These are phyloP conservation scores for Malurus cyaneus DNA, from an alignment of 2,113 vertebrate species.

Conservation along the genomic window DNA sequence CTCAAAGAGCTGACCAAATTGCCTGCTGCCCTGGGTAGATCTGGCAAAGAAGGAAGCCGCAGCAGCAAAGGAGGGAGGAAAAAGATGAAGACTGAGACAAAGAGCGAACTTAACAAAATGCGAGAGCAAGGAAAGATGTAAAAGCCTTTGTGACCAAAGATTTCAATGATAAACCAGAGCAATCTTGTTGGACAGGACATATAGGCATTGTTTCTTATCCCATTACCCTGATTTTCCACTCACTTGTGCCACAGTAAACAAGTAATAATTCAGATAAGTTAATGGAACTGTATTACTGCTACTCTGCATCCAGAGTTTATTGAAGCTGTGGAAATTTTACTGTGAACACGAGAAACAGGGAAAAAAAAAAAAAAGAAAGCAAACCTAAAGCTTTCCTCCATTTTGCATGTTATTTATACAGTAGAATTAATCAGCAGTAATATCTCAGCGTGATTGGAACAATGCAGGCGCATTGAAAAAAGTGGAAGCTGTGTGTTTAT, in stretches of 20 bases:
- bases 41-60: neutral
- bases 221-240: neutral
- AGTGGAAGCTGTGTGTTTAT: slow-evolving; percentile 42
- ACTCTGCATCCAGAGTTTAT: neutral
- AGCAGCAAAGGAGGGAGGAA: neutral
- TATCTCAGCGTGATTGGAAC: slow-evolving; percentile 21
- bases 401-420: slow-evolving; percentile 29
- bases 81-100: neutral
- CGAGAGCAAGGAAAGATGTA: neutral
- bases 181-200: neutral
- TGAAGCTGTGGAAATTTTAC: neutral
- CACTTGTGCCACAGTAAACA: neutral
- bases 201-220: neutral
- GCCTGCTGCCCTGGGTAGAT: neutral
- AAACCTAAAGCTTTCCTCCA: neutral
- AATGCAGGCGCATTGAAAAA: neutral
- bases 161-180: neutral
- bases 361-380: too few relatives aligned
- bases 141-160: neutral
- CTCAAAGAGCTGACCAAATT: neutral
- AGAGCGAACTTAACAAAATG: neutral
- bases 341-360: neutral
- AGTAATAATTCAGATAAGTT: neutral
- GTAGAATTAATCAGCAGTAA: slow-evolving; percentile 36
- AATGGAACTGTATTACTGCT: neutral